Conservation (phyloP, 2,797 vertebrate species). For the Merluccius polli region DNA sequence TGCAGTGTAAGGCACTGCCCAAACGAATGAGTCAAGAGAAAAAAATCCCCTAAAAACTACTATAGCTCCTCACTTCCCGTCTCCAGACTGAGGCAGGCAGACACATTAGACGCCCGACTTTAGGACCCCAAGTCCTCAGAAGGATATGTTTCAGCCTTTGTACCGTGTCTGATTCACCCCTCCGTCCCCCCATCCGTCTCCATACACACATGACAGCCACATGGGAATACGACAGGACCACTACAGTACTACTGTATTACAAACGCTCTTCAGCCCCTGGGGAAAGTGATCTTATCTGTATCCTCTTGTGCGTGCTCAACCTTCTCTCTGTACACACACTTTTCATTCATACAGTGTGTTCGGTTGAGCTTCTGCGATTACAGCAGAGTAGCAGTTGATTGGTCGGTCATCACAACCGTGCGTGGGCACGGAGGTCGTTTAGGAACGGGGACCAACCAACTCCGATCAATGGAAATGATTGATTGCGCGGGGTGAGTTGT, state of each 20-base stretch:
- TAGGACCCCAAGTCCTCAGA: not conserved
- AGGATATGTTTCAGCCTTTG: not conserved
- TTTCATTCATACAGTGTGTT: not conserved
- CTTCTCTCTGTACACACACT: not conserved
- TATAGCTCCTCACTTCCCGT: not conserved
- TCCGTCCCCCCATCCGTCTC: not conserved
- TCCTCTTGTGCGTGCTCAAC: not conserved
- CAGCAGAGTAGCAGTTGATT: not conserved
- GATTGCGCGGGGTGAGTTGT: not conserved
- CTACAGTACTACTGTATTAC: not conserved
- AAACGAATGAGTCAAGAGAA: not conserved
- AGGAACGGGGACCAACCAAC: slow-evolving; percentile 4
- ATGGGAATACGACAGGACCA: not conserved
- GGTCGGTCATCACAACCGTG: not conserved
- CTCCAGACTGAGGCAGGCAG: not conserved
- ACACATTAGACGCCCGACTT: not conserved
- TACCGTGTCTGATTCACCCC: not conserved
- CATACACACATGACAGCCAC: not conserved
- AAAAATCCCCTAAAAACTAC: not conserved
- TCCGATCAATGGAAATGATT: slow-evolving; percentile 19
- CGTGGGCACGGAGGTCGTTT: slow-evolving; percentile 18
- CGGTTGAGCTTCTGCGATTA: not conserved
- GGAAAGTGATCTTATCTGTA: not conserved
- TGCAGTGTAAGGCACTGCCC: not conserved
- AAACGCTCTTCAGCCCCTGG: not conserved